Evolutionary conservation across 2,113 vertebrate species (phyloP), one percentile per base, ranked within the genome.

Genomic region (Leucosticte australis): DNA sequence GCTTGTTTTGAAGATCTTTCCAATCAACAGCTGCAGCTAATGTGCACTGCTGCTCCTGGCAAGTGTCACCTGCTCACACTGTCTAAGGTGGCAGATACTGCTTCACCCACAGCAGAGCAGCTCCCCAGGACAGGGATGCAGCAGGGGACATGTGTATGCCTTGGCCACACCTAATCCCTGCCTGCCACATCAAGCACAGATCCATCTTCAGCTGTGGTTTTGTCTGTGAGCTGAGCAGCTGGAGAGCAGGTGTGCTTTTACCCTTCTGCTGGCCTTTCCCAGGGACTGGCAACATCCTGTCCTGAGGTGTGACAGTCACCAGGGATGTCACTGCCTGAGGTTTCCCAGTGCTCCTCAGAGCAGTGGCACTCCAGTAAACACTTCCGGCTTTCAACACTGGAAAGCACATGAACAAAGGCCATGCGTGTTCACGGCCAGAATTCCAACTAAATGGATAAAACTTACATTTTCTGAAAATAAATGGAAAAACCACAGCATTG

Each of bases 81-180:
- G 11, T 7, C 11, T 4, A 16, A 46, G 67, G 59, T 8, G 50
- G 56, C 59, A 82, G 17, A 28, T 10, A 16, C 19, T 47, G 56
- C 78, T 53, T 64, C 47, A 55, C 35, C 37, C 53, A 53, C 31
- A 30, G 1, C 3, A 42, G 11, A 78, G 53, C 56, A 75, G 53
- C 49, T n/a, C 8, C 28, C 14, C 1, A 1, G 33, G 37, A 37
- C 14, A 6, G 3, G 39, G 49, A 69, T 30, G 70, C 8, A 49
- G 37, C 0, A 2, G 15, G 19, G 28, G 12, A 37, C 42, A 13
- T 0, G 0, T 3, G 3, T 0, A 0, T 23, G 42, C 46, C 68
- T 46, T 1, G 0, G 73, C 39, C 39, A 11, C 63, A 35, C 55
- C 13, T 20, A 55, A 59, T 57, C n/a, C 80, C 57, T 56, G 53